A percentile compares a stretch with the other conserved stretches of the same genome.
Conservation (phyloP, 1,140 invertebrate species). For the Drosophila pruinosa region DNA sequence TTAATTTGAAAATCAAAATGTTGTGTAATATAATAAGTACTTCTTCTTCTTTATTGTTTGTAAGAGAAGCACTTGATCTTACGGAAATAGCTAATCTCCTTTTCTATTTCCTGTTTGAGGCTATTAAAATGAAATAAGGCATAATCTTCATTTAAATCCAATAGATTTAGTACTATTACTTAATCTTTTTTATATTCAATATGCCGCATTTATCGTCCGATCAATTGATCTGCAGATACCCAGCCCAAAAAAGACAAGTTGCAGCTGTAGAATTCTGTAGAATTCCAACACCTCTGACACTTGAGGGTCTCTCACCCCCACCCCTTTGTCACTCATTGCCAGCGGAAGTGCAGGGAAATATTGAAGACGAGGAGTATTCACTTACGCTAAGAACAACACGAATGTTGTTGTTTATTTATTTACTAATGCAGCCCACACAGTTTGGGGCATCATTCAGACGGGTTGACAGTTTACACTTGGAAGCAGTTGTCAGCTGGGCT, state of each 20-base stretch:
- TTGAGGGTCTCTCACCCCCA: slow-evolving; percentile 6
- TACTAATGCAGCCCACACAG: slow-evolving; percentile 61
- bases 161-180: no score
- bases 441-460: background rate
- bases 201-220: background rate
- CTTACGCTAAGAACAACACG: slow-evolving; percentile 15
- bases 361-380: slow-evolving; percentile 16
- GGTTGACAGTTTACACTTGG: slow-evolving; percentile 49
- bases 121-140: no score
- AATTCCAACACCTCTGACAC: slow-evolving; percentile 52
- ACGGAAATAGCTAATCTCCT: no score
- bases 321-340: slow-evolving; percentile 26
- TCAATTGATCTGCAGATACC: background rate
- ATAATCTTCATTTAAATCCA: no score
- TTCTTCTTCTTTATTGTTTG: no score
- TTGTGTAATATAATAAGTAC: no score
- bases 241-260: background rate
- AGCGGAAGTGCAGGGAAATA: slow-evolving; percentile 49
- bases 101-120: no score
- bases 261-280: slow-evolving; percentile 41
- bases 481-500: slow-evolving; percentile 23
- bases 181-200: background rate
- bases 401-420: slow-evolving; percentile 37
- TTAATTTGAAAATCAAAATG: no score
- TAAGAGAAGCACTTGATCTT: no score